These are phyloP conservation scores for Hanleya hanleyi DNA, from an alignment of 2,888 invertebrate species.

Conservation along the genomic window DNA sequence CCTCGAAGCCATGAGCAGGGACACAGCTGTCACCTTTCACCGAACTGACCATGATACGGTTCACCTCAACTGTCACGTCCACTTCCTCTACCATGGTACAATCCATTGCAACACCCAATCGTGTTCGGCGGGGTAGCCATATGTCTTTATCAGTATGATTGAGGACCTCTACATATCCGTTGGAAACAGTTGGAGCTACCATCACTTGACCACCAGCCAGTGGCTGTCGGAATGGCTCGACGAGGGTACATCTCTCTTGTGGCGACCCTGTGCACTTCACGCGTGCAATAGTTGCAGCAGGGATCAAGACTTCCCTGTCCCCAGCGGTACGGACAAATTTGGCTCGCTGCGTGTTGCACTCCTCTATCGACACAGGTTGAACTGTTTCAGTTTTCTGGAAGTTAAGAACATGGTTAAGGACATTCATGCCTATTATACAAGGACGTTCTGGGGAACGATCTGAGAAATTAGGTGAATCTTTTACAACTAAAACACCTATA, in stretches of 20 bases:
- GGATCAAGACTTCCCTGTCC: not conserved
- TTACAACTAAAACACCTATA: too few species aligned
- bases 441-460: too few species aligned
- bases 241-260: not conserved
- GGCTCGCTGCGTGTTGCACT: too few species aligned
- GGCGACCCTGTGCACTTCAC: not conserved
- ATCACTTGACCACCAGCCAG: not conserved
- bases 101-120: not conserved
- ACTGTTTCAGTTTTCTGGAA: too few species aligned
- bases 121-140: slow-evolving; percentile 8
- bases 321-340: not conserved
- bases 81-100: not conserved
- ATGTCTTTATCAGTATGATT: slow-evolving; percentile 1
- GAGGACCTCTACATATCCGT: slow-evolving; percentile 9
- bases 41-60: not conserved
- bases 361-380: too few species aligned
- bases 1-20: too few species aligned
- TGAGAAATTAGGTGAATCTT: too few species aligned
- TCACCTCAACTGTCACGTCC: not conserved
- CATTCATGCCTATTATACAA: too few species aligned
- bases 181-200: not conserved
- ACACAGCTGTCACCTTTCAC: not conserved
- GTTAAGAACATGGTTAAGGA: too few species aligned
- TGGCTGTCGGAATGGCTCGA: not conserved
- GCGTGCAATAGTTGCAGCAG: not conserved